Base-by-base conservation (phyloP, 2,888 invertebrate genomes). In the Cephus spinipes region DNA sequence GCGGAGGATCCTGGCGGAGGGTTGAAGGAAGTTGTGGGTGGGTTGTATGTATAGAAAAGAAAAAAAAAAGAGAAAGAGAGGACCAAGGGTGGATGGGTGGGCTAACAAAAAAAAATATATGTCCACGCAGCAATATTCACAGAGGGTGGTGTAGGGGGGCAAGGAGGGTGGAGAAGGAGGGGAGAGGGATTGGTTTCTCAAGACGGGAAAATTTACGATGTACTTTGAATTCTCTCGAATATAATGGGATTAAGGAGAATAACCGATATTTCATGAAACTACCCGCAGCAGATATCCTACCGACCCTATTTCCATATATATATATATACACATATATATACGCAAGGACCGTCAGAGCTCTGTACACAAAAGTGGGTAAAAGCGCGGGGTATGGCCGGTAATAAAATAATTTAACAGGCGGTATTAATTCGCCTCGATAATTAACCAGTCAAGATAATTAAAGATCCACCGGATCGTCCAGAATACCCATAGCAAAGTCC, bases 21-120 rank as follows among this genome's bases (percentile, higher is more conserved):
- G 23, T 6, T 55, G 23, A 55, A 55, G 23, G 55, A 15, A 23
- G 55, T 55, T 55, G 55, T 55, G 23, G 55, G 23, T 23, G 55
- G 55, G 55, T 55, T 55, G 23, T 74, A 76, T 55, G 23, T 74
- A 77, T 40, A 73, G 73, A 77, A 76, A 74, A 75, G 74, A 32
- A 73, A 75, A 74, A 74, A 69, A 31, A 34, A 68, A 71, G 75
- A 73, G 55, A 76, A 55, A 74, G 36, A 74, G 74, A 74, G 2
- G 55, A 32, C 30, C 2, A 3, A 74, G 74, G 31, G 36, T 31
- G 36, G 74, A n/a, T 31, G n/a, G n/a, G 36, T 32, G n/a, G 74
- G 36, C 23, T 23, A 55, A 55, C 55, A 55, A 55, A 55, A 55
- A 35, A 40, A 55, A 40, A 40, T 40, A 55, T 55, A 55, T 55